Base-by-base conservation (phyloP, 2,113 vertebrate species). In the Hipposideros armiger region DNA sequence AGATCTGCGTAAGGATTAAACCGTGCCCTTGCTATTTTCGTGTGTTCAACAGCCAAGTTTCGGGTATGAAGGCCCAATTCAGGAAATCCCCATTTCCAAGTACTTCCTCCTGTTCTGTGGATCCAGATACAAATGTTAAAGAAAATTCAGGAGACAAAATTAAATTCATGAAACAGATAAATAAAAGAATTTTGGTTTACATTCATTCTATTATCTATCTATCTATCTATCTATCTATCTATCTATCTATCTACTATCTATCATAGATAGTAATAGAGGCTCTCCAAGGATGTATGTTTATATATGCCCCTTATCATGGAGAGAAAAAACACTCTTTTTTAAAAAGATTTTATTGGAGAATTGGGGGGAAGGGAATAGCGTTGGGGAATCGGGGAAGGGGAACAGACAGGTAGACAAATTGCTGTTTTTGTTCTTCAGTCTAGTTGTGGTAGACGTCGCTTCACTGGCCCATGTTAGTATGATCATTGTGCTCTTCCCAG, bases 1-100 rank as follows among this genome's bases (percentile, higher is more conserved):
- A 60, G 67, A 32, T 14, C 17, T 54, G 11, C 5, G 11, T 54
- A 16, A 69, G 78, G 45, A 40, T 69, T 28, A 40, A 83, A 54
- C 7, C 28, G 45, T 94, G 82, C 16, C 45, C n/a, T 95, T 76
- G n/a, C 45, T 92, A 7, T 87, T 70, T 87, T 85, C 73, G 50
- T 54, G 28, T 94, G 40, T 87, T 70, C 15, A 72, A 24, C 70
- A 92, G 13, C 10, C 7, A 28, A 83, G 32, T 9, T 92, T 73
- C 28, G 64, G 13, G 30, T 54, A 52, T 36, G 91, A 78, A 58
- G 62, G 56, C 30, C 91, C 32, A n/a, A 45, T 69, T 85, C 69
- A 91, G 83, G 90, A 97, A 95, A 83, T 73, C 45, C 42, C 60
- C 73, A 67, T 72, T 88, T 93, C 78, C 50, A 69, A 89, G 89